Evolutionary conservation across 64 coral and sea anemone genomes (phyloP).

Genomic region (Trachythela sp.): DNA sequence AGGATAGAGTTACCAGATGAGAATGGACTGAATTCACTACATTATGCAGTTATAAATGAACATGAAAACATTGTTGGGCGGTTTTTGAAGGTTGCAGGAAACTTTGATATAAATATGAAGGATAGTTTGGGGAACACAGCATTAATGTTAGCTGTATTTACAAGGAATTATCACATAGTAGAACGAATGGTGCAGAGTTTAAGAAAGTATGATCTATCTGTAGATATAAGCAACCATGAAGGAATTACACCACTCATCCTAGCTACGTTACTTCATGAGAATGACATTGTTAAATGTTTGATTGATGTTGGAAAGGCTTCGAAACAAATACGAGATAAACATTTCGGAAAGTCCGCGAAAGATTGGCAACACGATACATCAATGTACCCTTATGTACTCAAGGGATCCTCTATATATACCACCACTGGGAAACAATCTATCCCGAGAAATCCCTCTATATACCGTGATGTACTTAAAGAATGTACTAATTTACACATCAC

Average conservation of each 20-base stretch:
- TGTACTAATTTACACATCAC: neutral
- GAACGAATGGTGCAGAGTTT: neutral
- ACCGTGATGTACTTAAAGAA: neutral
- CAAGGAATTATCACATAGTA: neutral
- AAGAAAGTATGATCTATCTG: neutral
- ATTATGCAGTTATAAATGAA: neutral
- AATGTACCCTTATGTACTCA: neutral
- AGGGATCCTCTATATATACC: neutral
- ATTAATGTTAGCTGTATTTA: neutral
- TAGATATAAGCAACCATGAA: neutral
- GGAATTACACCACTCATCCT: neutral
- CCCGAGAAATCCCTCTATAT: no score
- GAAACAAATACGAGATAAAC: neutral
- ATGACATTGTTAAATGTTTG: neutral
- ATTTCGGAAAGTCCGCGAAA: neutral
- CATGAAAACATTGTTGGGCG: neutral
- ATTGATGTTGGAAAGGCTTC: neutral
- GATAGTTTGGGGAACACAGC: neutral
- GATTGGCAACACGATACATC: neutral
- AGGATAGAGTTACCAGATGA: neutral
- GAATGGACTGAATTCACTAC: neutral
- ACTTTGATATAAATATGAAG: neutral
- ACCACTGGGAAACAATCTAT: no score
- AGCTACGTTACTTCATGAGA: neutral
- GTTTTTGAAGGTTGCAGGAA: neutral